Percentiles rank a stretch among this genome's conserved stretches.
phyloP scores from a whole-genome alignment of 2,113 vertebrate genomes.

The Saccopteryx leptura region DNA sequence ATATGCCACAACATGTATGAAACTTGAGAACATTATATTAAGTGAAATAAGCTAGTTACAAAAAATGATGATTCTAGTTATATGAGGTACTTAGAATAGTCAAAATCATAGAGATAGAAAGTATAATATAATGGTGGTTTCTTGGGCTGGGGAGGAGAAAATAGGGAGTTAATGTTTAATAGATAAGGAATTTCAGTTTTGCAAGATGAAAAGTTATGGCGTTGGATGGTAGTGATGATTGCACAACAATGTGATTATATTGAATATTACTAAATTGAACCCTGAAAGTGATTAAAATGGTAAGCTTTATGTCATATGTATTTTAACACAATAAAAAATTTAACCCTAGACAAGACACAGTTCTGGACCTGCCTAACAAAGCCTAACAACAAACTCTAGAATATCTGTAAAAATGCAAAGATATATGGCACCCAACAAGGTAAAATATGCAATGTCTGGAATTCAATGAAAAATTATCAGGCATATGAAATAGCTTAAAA shows the following conservation, averaged over 20 bases:
- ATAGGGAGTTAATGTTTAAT: background rate
- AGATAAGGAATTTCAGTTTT: background rate
- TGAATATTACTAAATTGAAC: background rate
- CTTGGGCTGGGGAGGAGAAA: background rate
- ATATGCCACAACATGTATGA: background rate
- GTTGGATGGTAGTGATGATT: background rate
- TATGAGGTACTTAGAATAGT: background rate
- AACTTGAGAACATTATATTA: background rate
- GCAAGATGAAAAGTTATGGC: background rate
- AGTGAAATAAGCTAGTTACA: background rate
- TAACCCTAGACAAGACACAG: background rate
- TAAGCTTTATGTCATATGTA: background rate
- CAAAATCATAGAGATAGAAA: background rate
- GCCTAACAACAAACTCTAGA: background rate
- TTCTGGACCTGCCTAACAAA: background rate
- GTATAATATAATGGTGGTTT: background rate
- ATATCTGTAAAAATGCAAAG: background rate
- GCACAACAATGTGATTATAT: background rate
- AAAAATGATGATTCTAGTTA: background rate
- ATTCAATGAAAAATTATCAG: background rate
- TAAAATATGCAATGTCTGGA: background rate
- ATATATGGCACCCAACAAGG: background rate
- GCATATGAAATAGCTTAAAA: background rate
- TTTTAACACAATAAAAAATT: background rate
- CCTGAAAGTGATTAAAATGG: background rate